Evolutionary conservation across 2,888 invertebrate genomes (phyloP).

Genomic region (Meiosimyza platycephala): DNA sequence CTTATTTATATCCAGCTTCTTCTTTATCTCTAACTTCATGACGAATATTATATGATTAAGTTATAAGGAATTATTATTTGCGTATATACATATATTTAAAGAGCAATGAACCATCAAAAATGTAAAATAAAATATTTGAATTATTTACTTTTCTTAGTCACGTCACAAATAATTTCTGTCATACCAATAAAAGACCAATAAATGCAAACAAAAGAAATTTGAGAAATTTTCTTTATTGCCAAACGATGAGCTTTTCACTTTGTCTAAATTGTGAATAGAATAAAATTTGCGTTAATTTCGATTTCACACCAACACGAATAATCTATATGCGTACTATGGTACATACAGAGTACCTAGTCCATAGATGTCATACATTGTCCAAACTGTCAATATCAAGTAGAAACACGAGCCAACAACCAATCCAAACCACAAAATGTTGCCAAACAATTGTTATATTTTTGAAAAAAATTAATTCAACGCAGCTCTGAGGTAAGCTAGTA

Average conservation of each 20-base stretch:
- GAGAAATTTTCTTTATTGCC: constrained; percentile 23
- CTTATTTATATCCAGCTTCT: too few species aligned
- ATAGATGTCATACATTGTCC: too few species aligned
- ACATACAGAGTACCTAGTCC: background rate
- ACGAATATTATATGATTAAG: too few species aligned
- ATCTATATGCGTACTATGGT: background rate
- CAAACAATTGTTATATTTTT: constrained; percentile 38
- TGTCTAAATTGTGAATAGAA: constrained; percentile 42
- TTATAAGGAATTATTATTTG: too few species aligned
- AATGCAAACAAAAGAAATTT: constrained; percentile 2
- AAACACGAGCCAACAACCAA: constrained; percentile 8
- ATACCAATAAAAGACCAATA: too few species aligned
- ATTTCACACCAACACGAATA: constrained; percentile 29
- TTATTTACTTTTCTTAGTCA: too few species aligned
- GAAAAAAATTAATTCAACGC: background rate
- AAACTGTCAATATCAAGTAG: background rate
- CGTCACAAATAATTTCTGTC: too few species aligned
- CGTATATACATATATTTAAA: too few species aligned
- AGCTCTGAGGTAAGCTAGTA: background rate
- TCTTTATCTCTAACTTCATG: too few species aligned
- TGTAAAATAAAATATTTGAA: too few species aligned
- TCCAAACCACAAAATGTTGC: background rate
- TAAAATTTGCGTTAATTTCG: constrained; percentile 45
- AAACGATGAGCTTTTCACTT: constrained; percentile 36
- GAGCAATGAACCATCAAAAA: too few species aligned